Base-by-base conservation (phyloP, 2,113 vertebrate genomes). In the Elachura formosa region DNA sequence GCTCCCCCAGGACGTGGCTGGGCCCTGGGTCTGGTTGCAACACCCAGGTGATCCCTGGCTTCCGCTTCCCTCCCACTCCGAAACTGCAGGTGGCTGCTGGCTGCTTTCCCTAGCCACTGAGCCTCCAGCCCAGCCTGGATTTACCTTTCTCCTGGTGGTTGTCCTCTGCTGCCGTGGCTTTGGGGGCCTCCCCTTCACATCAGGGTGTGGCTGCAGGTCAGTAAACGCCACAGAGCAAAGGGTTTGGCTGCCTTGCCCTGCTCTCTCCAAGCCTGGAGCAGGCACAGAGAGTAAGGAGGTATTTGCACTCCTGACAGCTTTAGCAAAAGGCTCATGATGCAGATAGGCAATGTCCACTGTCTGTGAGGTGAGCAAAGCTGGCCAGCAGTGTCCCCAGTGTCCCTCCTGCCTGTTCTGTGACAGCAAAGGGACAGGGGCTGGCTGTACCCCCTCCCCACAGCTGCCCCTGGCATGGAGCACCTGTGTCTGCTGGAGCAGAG, bases 171-270 rank as follows among this genome's bases (percentile, higher is more conserved):
- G 74, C 21, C 4, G 0, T 4, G 43, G 62, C 7, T 33, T 9
- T 29, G 58, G 66, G 19, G 48, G 21, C 56, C 11, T 51, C 28
- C 11, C 20, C 33, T 40, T 36, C 2, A 2, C 1, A 0, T 4
- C 43, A 12, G 22, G 59, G 68, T 11, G n/a, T 7, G 0, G 51
- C 91, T 43, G 77, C 40, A 49, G 89, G 49, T 55, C 52, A 6
- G 86, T 4, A 46, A 15, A 1, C 0, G 0, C 2, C n/a, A n/a
- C n/a, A n/a, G n/a, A n/a, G n/a, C n/a, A 28, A 4, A 58, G 21
- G 28, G 13, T 15, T 19, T 6, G 4, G 33, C 21, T 8, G 51
- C 31, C 80, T n/a, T 41, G 45, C 26, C 25, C 69, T 25, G 61
- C 52, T 56, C 58, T 23, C 54, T 48, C 14, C 0, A 4, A 68